Conservation (phyloP, 1,140 invertebrate species). For the Hylyphantes graminicola region DNA sequence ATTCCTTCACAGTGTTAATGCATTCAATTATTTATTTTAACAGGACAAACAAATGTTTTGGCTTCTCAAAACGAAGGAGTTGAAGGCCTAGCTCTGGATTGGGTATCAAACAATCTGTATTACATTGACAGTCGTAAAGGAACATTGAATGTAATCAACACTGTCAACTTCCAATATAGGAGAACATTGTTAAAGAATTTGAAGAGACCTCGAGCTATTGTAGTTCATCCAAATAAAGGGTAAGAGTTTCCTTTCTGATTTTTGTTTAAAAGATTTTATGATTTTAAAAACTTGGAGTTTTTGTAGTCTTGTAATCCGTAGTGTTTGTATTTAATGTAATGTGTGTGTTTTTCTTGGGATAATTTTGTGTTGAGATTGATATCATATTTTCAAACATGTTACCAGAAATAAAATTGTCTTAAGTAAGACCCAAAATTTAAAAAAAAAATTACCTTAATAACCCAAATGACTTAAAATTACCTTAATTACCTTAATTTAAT, state of each 20-base stretch:
- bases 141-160: conserved; percentile 92
- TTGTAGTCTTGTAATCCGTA: too few species aligned
- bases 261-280: neutral
- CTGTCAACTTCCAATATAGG: conserved; percentile 83
- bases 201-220: conserved; percentile 92
- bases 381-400: too few species aligned
- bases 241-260: conserved; percentile 63
- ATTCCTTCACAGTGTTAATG: neutral
- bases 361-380: too few species aligned
- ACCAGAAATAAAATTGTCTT: too few species aligned
- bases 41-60: conserved; percentile 86
- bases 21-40: conserved; percentile 53
- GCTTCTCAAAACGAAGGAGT: conserved; percentile 97
- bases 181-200: conserved; percentile 87
- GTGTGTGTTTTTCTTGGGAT: too few species aligned
- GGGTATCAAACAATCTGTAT: conserved; percentile 97
- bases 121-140: conserved; percentile 97
- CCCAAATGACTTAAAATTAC: too few species aligned
- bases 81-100: conserved; percentile 96
- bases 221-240: conserved; percentile 94
- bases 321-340: too few species aligned
- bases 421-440: too few species aligned
- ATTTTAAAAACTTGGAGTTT: too few species aligned
- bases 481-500: too few species aligned
- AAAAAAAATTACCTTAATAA: too few species aligned